These are phyloP conservation scores for Parascotia fuliginaria DNA, from an alignment of 2,888 invertebrate species.

Conservation along the genomic window DNA sequence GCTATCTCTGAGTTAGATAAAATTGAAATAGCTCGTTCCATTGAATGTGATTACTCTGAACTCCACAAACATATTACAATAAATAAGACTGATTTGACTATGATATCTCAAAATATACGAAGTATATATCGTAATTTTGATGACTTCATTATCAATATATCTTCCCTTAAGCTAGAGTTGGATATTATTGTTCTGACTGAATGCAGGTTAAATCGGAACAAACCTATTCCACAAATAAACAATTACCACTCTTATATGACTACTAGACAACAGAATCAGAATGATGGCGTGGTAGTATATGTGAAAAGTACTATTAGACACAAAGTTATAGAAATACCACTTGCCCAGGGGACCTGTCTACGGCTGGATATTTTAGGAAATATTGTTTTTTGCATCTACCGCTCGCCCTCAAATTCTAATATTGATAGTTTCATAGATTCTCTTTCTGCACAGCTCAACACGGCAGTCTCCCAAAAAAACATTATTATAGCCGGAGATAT, in stretches of 20 bases:
- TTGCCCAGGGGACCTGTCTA: conserved; percentile 23
- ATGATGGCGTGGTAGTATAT: conserved; percentile 24
- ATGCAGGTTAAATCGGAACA: conserved; percentile 1
- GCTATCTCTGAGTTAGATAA: neutral
- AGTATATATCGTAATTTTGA: no score
- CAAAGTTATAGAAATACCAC: conserved; percentile 17
- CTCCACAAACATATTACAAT: neutral
- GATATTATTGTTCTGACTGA: neutral
- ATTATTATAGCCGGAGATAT: no score
- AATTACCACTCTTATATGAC: conserved; percentile 14
- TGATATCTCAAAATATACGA: neutral
- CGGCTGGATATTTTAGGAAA: conserved; percentile 10
- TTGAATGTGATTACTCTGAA: neutral
- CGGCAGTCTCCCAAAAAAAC: no score
- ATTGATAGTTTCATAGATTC: no score
- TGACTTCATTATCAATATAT: neutral
- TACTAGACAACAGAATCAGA: conserved; percentile 17
- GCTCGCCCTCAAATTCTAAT: no score
- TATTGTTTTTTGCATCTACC: conserved; percentile 13
- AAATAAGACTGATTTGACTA: neutral
- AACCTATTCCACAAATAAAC: conserved; percentile 11
- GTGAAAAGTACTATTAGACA: conserved; percentile 8
- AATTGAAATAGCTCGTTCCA: neutral
- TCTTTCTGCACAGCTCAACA: no score
- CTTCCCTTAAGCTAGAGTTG: neutral